A percentile compares a stretch with the other conserved stretches of the same genome.
These are phyloP conservation scores for Stenchaetothrips biformis DNA, from an alignment of 2,888 invertebrate species.

Conservation along the genomic window DNA sequence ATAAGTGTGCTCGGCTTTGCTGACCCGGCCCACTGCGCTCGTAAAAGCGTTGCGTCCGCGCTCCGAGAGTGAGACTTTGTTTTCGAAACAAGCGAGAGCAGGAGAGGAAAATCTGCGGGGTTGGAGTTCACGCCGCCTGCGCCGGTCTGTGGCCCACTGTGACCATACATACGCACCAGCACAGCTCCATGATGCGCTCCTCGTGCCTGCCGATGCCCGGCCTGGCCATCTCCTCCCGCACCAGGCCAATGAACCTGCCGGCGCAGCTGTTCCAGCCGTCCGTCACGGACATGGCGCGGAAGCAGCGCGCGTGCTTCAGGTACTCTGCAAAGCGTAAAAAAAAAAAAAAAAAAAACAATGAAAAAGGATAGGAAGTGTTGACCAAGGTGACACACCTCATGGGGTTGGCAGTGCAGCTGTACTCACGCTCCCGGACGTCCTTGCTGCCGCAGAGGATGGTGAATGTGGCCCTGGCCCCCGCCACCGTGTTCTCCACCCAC, in stretches of 20 bases:
- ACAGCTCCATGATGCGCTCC: constrained; percentile 22
- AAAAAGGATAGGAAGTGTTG: neutral
- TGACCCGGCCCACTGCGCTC: too few relatives aligned
- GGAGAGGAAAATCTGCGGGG: too few relatives aligned
- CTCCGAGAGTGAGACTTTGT: too few relatives aligned
- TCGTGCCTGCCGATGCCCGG: neutral
- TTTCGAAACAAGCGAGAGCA: too few relatives aligned
- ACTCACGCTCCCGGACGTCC: neutral
- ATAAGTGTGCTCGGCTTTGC: too few relatives aligned
- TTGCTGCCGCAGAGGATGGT: neutral
- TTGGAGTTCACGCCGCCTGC: too few relatives aligned
- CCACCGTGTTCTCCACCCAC: constrained; percentile 36
- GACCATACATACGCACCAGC: neutral
- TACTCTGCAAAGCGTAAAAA: constrained; percentile 9
- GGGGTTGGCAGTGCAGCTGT: neutral
- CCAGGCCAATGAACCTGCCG: neutral
- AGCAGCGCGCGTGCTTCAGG: constrained; percentile 23
- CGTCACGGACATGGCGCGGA: constrained; percentile 1
- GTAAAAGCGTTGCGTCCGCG: too few relatives aligned
- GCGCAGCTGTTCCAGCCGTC: neutral
- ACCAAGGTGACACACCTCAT: neutral
- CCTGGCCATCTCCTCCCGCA: constrained; percentile 18
- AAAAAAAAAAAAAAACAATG: neutral
- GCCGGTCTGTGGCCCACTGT: too few relatives aligned
- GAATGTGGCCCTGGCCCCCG: constrained; percentile 26